Conservation (phyloP, 2,113 vertebrate genomes). For the Peromyscus leucopus region DNA sequence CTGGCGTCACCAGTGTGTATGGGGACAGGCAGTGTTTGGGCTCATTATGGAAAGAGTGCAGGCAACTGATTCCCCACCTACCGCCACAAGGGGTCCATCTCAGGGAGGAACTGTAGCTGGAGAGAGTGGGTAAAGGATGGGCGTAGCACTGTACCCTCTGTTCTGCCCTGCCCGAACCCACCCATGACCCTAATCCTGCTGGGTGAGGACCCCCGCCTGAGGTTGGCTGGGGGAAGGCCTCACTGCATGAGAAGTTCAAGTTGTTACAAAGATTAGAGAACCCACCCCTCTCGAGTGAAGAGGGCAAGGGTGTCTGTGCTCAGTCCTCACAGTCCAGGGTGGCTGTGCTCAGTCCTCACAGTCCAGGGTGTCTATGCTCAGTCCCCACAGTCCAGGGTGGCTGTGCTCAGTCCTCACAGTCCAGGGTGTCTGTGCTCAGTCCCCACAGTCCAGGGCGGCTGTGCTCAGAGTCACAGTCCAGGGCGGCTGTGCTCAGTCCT, state of each 20-base stretch:
- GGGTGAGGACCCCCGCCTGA: background rate
- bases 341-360: background rate
- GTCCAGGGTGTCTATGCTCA: background rate
- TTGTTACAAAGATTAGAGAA: background rate
- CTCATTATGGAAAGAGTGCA: fast-evolving
- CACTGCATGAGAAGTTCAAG: background rate
- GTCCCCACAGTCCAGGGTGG: too few relatives aligned
- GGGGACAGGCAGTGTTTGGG: background rate
- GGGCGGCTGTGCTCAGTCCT: too few relatives aligned
- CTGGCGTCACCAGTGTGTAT: fast-evolving
- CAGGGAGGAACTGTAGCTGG: background rate
- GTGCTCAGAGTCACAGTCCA: too few relatives aligned
- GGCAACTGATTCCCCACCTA: fast-evolving
- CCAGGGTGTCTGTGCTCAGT: background rate
- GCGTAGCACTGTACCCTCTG: fast-evolving
- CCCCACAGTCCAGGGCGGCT: background rate
- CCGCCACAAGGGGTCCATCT: fast-evolving
- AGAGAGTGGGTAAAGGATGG: background rate
- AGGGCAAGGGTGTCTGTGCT: fast-evolving
- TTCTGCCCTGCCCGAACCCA: background rate
- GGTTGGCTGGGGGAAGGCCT: background rate
- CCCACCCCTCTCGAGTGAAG: background rate
- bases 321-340: background rate
- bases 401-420: background rate
- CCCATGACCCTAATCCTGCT: background rate